Conservation (phyloP, 2,888 invertebrate genomes). For the Elegia similella region DNA sequence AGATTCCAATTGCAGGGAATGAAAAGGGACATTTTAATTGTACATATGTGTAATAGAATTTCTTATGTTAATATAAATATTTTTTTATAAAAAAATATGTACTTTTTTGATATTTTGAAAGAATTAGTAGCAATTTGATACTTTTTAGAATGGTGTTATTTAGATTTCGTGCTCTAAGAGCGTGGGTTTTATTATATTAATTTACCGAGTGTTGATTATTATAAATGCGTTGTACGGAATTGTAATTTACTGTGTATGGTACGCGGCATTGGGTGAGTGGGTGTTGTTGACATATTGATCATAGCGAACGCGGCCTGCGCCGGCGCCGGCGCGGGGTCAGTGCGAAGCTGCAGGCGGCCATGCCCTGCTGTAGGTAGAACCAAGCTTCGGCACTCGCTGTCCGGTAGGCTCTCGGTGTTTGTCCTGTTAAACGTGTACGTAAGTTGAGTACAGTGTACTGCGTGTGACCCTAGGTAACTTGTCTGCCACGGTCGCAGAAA, state of each 20-base stretch:
- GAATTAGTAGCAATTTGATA: conserved; percentile 43
- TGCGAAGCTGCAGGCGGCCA: neutral
- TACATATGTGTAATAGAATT: conserved; percentile 37
- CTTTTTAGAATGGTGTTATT: conserved; percentile 54
- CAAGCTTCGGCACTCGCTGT: conserved; percentile 21
- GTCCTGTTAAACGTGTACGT: conserved; percentile 21
- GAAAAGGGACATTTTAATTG: conserved; percentile 35
- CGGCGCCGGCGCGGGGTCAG: conserved; percentile 18
- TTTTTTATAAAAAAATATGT: conserved; percentile 47
- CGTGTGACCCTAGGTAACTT: conserved; percentile 27
- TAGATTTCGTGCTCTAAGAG: conserved; percentile 73
- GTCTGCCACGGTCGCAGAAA: conserved; percentile 44
- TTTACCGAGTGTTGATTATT: conserved; percentile 60
- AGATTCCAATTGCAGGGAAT: conserved; percentile 52
- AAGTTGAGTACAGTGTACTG: conserved; percentile 24
- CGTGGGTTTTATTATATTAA: conserved; percentile 68
- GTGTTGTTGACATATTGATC: conserved; percentile 46
- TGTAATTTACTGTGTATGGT: conserved; percentile 52
- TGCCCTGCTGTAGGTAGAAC: conserved; percentile 20
- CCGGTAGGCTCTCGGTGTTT: conserved; percentile 7
- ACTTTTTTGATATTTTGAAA: conserved; percentile 41
- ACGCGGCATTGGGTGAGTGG: conserved; percentile 42
- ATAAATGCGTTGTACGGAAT: conserved; percentile 61
- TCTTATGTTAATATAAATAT: conserved; percentile 44
- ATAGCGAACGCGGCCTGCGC: conserved; percentile 33